A percentile compares a stretch with the other conserved stretches of the same genome.
These are phyloP conservation scores for Eleutherodactylus coqui DNA, from an alignment of 2,797 vertebrate genomes.

Conservation along the genomic window DNA sequence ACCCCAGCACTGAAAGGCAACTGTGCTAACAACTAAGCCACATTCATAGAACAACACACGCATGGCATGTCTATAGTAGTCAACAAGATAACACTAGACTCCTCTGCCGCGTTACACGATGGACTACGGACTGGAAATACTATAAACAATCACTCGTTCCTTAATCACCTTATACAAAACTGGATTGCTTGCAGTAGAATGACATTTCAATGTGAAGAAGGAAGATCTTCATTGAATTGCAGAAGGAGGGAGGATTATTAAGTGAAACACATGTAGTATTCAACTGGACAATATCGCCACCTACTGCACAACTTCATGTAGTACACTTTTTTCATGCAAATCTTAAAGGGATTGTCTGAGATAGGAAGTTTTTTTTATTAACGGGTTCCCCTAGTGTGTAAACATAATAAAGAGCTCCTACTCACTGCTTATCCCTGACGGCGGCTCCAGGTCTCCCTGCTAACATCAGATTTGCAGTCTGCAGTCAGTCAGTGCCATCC, in stretches of 20 bases:
- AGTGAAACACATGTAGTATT: background rate
- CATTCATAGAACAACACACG: background rate
- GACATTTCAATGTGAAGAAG: background rate
- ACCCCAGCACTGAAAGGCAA: no score
- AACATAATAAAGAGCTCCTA: no score
- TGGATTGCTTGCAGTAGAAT: background rate
- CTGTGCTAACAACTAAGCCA: background rate
- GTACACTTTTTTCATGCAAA: background rate
- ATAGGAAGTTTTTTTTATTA: no score
- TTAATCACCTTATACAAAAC: background rate
- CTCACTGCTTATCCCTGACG: no score
- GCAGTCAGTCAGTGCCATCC: no score
- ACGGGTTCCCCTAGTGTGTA: no score
- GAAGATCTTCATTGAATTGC: background rate
- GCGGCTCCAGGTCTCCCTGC: no score
- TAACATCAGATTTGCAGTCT: no score
- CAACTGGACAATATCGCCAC: constrained; percentile 34
- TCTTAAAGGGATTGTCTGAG: no score
- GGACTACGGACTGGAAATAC: background rate
- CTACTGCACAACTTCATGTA: background rate
- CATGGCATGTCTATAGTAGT: background rate
- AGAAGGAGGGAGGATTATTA: background rate
- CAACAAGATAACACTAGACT: no score
- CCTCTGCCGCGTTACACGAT: background rate
- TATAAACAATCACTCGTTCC: background rate